Base-by-base conservation (phyloP, 2,113 vertebrate species). In the Ceratotherium simum region DNA sequence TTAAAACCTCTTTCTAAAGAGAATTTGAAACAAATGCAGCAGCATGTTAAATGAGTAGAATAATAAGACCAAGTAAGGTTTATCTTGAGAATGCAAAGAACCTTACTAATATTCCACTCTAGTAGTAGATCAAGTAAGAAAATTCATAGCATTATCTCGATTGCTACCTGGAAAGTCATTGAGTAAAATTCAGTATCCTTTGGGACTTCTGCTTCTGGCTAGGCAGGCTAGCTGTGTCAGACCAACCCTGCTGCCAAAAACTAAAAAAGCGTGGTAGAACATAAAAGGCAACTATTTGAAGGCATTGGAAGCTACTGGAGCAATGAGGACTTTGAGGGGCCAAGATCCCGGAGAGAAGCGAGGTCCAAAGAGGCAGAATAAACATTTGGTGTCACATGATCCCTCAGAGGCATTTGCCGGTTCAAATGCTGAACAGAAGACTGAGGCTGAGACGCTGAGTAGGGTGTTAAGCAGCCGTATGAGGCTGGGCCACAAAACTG, bases 1-100 rank as follows among this genome's bases (percentile, higher is more conserved):
- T 87, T 93, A 80, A 90, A 84, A 46, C n/a, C 33, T 96, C 18
- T 75, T 90, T 93, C 36, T 87, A 79, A 78, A 96, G 33, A 82
- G 48, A 90, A 51, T 58, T 84, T 56, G 65, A 92, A 60, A 80
- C n/a, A 85, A 69, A 62, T 56, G 3, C 18, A 72, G 29, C 62
- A 79, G 46, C 27, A 9, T 65, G 31, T 91, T 62, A 42, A 56
- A 83, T 83, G 25, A 75, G 8, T 36, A 79, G 39, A 70, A 13
- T 56, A 56, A 23, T 60, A 80, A 86, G 56, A 75, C 48, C n/a
- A 54, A 82, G 62, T 29, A 67, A 90, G 27, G 4, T 31, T 39
- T 93, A 17, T 86, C 6, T 67, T 48, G 69, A 36, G 36, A 78
- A 64, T 64, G 13, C 54, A 58, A 62, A 76, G 69, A 76, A 48